phyloP scores from a whole-genome alignment of 2,113 vertebrate species.

The Psophia crepitans region DNA sequence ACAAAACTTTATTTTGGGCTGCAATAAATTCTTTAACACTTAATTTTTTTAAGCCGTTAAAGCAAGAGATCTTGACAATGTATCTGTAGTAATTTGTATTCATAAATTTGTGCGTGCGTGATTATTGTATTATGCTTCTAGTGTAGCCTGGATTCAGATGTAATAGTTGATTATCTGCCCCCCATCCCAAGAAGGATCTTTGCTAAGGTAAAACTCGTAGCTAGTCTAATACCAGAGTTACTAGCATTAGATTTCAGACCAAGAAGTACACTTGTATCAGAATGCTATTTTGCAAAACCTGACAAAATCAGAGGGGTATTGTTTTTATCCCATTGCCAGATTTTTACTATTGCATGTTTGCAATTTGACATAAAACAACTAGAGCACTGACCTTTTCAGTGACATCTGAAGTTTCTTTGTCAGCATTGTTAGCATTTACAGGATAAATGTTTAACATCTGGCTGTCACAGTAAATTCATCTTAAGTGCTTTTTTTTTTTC shows the following conservation, averaged over 20 bases:
- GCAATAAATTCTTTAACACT: slow-evolving; percentile 4
- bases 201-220: neutral
- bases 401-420: neutral
- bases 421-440: neutral
- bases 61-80: neutral
- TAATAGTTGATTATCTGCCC: neutral
- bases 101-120: neutral
- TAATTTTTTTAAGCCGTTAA: slow-evolving; percentile 6
- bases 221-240: neutral
- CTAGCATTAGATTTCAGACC: neutral
- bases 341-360: slow-evolving; percentile 43
- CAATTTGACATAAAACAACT: neutral
- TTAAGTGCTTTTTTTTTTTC: slow-evolving; percentile 59
- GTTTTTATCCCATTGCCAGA: neutral
- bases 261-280: neutral
- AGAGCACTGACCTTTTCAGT: neutral
- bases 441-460: slow-evolving; percentile 22
- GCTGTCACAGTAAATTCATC: slow-evolving; percentile 20
- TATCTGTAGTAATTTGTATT: slow-evolving; percentile 2
- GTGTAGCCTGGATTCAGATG: neutral
- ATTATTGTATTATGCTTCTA: slow-evolving; percentile 9
- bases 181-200: neutral
- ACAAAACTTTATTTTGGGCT: slow-evolving; percentile 1
- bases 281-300: neutral
- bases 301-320: neutral